These are phyloP conservation scores for Platichthys flesus DNA, from an alignment of 2,113 vertebrate genomes.

Conservation along the genomic window DNA sequence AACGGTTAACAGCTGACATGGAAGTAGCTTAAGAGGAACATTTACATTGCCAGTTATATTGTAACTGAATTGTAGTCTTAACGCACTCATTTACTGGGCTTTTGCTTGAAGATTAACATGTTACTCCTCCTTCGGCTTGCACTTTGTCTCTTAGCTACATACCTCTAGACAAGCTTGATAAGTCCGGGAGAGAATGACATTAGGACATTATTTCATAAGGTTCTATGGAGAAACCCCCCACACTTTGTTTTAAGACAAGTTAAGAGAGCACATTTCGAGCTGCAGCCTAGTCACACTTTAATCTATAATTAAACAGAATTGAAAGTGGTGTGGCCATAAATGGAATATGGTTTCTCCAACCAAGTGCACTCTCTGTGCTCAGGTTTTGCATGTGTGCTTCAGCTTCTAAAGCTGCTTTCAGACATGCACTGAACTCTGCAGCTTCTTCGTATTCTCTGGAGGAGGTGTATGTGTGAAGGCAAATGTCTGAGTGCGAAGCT, in stretches of 20 bases:
- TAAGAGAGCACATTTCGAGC: constrained; percentile 51
- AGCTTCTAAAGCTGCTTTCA: constrained; percentile 30
- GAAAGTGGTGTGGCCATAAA: constrained; percentile 67
- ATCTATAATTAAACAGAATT: constrained; percentile 80
- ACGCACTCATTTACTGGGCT: constrained; percentile 30
- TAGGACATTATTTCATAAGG: constrained; percentile 19
- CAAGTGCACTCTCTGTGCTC: constrained; percentile 38
- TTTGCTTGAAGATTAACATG: constrained; percentile 27
- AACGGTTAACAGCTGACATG: background rate
- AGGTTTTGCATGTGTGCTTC: constrained; percentile 29
- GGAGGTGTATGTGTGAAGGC: too few species aligned
- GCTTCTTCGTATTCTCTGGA: too few species aligned
- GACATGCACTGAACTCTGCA: too few species aligned
- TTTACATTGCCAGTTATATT: constrained; percentile 18
- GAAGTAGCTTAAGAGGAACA: background rate
- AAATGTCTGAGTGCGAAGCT: too few species aligned
- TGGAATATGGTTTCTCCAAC: constrained; percentile 61
- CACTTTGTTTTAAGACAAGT: constrained; percentile 43
- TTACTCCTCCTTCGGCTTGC: constrained; percentile 5
- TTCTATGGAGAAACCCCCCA: constrained; percentile 26
- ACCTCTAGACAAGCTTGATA: background rate
- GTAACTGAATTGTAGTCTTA: constrained; percentile 7
- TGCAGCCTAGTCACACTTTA: constrained; percentile 60
- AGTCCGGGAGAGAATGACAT: constrained; percentile 24
- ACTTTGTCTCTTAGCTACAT: constrained; percentile 31